Evolutionary conservation across 2,888 invertebrate genomes (phyloP).

Genomic region (Scaptomyza reducta): DNA sequence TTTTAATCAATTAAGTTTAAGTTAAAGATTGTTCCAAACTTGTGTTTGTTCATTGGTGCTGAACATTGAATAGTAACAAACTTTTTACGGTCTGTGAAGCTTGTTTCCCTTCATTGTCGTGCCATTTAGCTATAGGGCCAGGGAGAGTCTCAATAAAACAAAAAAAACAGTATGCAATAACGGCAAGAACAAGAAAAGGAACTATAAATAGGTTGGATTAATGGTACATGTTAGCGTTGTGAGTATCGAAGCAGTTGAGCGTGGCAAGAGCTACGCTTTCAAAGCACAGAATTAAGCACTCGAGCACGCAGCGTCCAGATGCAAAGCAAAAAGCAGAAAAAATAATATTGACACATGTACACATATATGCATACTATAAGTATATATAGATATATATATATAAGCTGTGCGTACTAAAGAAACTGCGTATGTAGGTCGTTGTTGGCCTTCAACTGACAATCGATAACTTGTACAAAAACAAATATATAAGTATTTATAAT

Average conservation of each 20-base stretch:
- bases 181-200: slow-evolving; percentile 15
- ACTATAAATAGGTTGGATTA: slow-evolving; percentile 33
- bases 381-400: slow-evolving; percentile 13
- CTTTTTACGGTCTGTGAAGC: not conserved
- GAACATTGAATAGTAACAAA: not conserved
- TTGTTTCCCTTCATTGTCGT: not conserved
- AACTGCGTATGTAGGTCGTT: slow-evolving; percentile 55
- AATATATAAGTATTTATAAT: not conserved
- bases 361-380: slow-evolving; percentile 13
- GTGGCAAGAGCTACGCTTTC: slow-evolving; percentile 38
- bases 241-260: slow-evolving; percentile 54
- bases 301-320: slow-evolving; percentile 62
- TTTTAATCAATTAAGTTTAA: not conserved
- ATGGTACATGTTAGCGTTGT: slow-evolving; percentile 23
- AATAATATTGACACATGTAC: slow-evolving; percentile 17
- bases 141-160: slow-evolving; percentile 7
- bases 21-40: not conserved
- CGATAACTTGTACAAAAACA: slow-evolving; percentile 42
- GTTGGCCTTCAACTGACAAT: slow-evolving; percentile 63
- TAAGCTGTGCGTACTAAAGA: slow-evolving; percentile 26
- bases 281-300: slow-evolving; percentile 57
- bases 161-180: slow-evolving; percentile 7
- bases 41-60: not conserved
- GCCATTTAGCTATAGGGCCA: not conserved
- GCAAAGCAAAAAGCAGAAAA: slow-evolving; percentile 24